phyloP scores from a whole-genome alignment of 1,140 invertebrate species.

The Drosophila pseudoobscura region DNA sequence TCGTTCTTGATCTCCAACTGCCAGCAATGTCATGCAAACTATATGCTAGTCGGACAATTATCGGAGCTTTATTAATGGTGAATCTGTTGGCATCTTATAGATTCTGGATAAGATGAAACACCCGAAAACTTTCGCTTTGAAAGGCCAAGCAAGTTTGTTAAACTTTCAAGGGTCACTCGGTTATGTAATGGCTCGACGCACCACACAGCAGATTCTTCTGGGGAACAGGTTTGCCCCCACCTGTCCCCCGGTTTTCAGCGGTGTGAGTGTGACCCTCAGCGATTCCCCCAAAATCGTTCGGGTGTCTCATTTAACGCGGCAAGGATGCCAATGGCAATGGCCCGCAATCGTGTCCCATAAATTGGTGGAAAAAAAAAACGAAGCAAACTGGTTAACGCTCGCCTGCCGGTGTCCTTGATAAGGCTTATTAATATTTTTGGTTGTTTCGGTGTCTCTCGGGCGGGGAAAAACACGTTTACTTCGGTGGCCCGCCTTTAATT shows the following conservation, averaged over 20 bases:
- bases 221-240: constrained; percentile 57
- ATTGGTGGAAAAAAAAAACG: constrained; percentile 29
- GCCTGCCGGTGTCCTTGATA: constrained; percentile 68
- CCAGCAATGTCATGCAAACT: background rate
- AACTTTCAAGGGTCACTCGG: constrained; percentile 57
- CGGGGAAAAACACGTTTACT: constrained; percentile 59
- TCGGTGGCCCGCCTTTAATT: constrained; percentile 39
- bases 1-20: constrained; percentile 26
- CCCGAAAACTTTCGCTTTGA: constrained; percentile 48
- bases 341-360: constrained; percentile 69
- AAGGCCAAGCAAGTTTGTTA: constrained; percentile 58
- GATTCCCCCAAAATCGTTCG: constrained; percentile 36
- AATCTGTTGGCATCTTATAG: constrained; percentile 16
- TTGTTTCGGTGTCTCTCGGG: constrained; percentile 21
- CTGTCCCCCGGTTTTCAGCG: constrained; percentile 15
- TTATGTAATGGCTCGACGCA: constrained; percentile 63
- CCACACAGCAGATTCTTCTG: constrained; percentile 59
- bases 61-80: constrained; percentile 37
- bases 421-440: constrained; percentile 65
- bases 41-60: background rate
- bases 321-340: constrained; percentile 79
- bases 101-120: constrained; percentile 33
- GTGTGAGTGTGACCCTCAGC: constrained; percentile 58
- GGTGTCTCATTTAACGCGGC: constrained; percentile 44
- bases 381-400: constrained; percentile 59